phyloP scores from a whole-genome alignment of 1,140 invertebrate genomes.

The Drusus annulatus region DNA sequence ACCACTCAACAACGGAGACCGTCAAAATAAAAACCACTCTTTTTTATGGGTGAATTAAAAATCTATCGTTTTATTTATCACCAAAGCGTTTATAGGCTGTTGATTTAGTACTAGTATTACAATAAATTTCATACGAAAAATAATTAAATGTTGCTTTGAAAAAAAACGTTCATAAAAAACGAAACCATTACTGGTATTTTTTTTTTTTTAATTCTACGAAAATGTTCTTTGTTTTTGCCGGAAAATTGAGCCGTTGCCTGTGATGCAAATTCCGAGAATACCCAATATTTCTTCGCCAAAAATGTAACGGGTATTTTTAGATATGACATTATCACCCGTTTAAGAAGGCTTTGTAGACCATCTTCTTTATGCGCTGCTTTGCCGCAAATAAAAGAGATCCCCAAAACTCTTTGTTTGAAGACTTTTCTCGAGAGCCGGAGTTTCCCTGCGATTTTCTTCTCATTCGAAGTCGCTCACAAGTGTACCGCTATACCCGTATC shows the following conservation, averaged over 20 bases:
- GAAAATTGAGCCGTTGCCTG: background rate
- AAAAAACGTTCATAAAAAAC: too few species aligned
- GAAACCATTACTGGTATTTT: too few species aligned
- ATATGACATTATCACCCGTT: slow-evolving; percentile 16
- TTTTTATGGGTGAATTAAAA: too few species aligned
- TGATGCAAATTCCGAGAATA: background rate
- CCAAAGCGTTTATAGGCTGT: too few species aligned
- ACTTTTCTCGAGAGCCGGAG: background rate
- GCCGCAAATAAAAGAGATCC: slow-evolving; percentile 6
- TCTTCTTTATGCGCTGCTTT: slow-evolving; percentile 10
- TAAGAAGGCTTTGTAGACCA: slow-evolving; percentile 11
- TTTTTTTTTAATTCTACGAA: too few species aligned
- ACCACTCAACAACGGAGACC: too few species aligned
- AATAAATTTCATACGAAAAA: too few species aligned
- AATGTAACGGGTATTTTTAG: background rate
- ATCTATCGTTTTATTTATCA: too few species aligned
- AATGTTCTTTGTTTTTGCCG: too few species aligned
- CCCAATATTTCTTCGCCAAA: slow-evolving; percentile 6
- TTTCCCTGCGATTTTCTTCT: background rate
- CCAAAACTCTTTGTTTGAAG: background rate
- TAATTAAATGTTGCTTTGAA: too few species aligned
- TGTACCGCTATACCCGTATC: background rate
- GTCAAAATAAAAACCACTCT: too few species aligned
- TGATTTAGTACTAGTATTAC: too few species aligned
- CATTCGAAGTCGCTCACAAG: background rate